Conservation (phyloP, 2,888 invertebrate genomes). For the Phragmatobia fuliginosa region DNA sequence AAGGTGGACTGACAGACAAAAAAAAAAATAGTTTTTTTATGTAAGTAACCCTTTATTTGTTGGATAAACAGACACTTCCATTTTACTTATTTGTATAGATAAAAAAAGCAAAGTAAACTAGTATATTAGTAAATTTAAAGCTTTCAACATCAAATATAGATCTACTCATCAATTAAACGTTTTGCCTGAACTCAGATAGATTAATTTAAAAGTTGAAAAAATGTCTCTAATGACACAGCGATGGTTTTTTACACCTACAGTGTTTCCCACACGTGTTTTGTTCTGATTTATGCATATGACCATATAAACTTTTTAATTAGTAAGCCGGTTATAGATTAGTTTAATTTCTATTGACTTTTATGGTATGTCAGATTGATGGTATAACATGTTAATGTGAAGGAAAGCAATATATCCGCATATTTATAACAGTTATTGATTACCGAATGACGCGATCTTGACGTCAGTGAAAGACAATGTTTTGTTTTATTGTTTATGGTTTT, state of each 20-base stretch:
- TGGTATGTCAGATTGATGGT: conserved; percentile 42
- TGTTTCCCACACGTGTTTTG: conserved; percentile 31
- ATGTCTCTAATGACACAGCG: neutral
- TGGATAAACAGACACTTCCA: too few relatives aligned
- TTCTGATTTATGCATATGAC: conserved; percentile 39
- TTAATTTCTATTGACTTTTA: conserved; percentile 46
- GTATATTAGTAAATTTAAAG: neutral
- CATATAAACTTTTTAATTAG: conserved; percentile 47
- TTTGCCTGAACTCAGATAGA: neutral
- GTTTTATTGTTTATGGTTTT: conserved; percentile 9
- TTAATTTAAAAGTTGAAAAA: conserved; percentile 1
- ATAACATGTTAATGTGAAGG: conserved; percentile 21
- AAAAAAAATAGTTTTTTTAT: too few relatives aligned
- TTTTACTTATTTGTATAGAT: too few relatives aligned
- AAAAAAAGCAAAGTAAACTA: too few relatives aligned
- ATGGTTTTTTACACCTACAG: conserved; percentile 38
- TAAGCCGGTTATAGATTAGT: conserved; percentile 28
- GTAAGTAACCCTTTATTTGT: too few relatives aligned
- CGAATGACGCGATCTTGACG: conserved; percentile 28
- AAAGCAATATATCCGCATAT: conserved; percentile 4
- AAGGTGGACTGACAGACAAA: too few relatives aligned
- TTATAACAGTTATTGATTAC: conserved; percentile 19
- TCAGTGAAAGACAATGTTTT: conserved; percentile 15
- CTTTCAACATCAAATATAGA: neutral
- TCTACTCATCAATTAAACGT: neutral